phyloP scores from a whole-genome alignment of 1,140 invertebrate species.

The Colletes gigas region DNA sequence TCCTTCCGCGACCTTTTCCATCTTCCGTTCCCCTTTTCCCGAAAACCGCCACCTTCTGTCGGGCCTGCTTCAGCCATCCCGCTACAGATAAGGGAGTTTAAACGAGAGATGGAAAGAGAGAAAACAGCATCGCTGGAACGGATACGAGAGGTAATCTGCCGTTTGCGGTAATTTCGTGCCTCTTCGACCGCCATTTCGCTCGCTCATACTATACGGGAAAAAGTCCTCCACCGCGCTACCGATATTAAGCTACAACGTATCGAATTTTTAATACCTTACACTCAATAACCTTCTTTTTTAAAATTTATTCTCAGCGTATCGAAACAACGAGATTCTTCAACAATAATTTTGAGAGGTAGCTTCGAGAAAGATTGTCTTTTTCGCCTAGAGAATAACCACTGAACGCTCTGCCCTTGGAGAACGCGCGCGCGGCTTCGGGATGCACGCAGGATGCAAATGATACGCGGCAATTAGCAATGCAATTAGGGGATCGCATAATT shows the following conservation, averaged over 20 bases:
- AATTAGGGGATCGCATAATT: slow-evolving; percentile 36
- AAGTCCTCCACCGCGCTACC: no score
- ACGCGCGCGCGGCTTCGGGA: neutral
- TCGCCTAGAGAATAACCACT: no score
- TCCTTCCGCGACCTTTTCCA: slow-evolving; percentile 31
- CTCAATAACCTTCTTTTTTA: no score
- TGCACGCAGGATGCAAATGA: slow-evolving; percentile 21
- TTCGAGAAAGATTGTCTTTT: no score
- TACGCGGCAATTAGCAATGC: slow-evolving; percentile 39
- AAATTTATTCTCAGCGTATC: no score
- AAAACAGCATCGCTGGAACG: neutral
- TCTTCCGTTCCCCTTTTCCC: neutral
- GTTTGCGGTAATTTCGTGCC: slow-evolving; percentile 15
- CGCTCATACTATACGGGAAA: neutral
- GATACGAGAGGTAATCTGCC: slow-evolving; percentile 21
- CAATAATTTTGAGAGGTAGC: neutral
- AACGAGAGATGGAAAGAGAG: neutral
- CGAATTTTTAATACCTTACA: no score
- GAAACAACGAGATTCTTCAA: no score
- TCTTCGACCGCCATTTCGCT: neutral
- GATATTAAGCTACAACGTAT: no score
- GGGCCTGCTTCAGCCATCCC: neutral
- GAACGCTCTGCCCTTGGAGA: neutral
- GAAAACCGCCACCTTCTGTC: slow-evolving; percentile 24
- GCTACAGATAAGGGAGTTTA: slow-evolving; percentile 12